Percentiles rank a stretch among this genome's conserved stretches.
Conservation (phyloP, 1,140 invertebrate genomes). For the Neotoxoptera formosana region DNA sequence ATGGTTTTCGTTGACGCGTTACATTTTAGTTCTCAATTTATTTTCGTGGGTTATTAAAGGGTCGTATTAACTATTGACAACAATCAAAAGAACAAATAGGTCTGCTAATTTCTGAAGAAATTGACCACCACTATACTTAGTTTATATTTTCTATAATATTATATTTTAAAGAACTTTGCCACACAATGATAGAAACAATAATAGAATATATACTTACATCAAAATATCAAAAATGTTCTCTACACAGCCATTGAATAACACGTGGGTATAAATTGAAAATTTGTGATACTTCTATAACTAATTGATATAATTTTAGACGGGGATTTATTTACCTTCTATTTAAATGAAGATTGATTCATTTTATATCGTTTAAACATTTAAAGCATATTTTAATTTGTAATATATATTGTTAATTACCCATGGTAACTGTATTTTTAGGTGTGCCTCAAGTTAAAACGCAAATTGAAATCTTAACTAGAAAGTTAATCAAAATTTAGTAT, state of each 20-base stretch:
- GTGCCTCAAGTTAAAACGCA: not conserved
- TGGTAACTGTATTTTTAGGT: slow-evolving; percentile 15
- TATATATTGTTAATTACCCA: not conserved
- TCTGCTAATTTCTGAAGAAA: not conserved
- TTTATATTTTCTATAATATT: too few species aligned
- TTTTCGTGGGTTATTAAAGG: not conserved
- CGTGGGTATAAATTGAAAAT: not conserved
- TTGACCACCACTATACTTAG: not conserved
- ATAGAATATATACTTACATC: not conserved
- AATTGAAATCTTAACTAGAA: slow-evolving; percentile 17
- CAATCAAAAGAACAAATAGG: not conserved
- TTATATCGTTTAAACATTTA: not conserved
- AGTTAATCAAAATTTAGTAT: slow-evolving; percentile 1
- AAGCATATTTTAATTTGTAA: not conserved
- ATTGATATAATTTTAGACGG: not conserved
- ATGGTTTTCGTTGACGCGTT: not conserved
- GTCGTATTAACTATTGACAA: not conserved
- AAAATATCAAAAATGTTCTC: not conserved
- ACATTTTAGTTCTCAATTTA: not conserved
- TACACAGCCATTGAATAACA: not conserved
- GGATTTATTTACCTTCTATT: not conserved
- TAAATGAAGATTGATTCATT: not conserved
- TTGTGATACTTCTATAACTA: not conserved
- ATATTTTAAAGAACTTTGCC: too few species aligned
- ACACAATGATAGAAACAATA: not conserved